Evolutionary conservation across 2,888 invertebrate species (phyloP).

Genomic region (Callyntrura sp.): DNA sequence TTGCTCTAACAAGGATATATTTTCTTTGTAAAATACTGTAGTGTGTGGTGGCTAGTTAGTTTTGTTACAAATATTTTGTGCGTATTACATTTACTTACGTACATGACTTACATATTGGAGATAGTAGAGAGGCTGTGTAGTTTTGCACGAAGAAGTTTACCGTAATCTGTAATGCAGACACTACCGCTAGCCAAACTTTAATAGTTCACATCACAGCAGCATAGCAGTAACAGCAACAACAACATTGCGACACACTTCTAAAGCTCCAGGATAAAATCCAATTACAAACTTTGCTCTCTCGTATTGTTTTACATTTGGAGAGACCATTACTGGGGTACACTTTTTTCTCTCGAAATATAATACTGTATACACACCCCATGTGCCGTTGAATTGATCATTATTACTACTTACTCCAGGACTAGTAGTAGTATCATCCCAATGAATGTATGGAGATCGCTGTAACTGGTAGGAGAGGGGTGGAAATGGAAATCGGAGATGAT

Average conservation of each 20-base stretch:
- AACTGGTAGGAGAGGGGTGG: not conserved
- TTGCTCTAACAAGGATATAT: too few species aligned
- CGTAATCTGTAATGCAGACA: too few species aligned
- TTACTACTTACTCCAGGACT: conserved; percentile 1
- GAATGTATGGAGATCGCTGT: conserved; percentile 6
- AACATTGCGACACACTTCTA: conserved; percentile 41
- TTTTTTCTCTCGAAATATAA: conserved; percentile 10
- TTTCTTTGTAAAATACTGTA: too few species aligned
- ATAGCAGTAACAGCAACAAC: conserved; percentile 17
- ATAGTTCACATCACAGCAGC: conserved; percentile 20
- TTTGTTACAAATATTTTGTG: too few species aligned
- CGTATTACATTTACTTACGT: too few species aligned
- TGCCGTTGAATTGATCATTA: not conserved
- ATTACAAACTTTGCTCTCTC: conserved; percentile 75
- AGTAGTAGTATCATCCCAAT: not conserved
- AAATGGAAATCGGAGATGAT: conserved; percentile 22
- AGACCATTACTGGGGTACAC: conserved; percentile 14
- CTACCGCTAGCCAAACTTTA: too few species aligned
- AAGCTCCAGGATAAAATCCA: conserved; percentile 71
- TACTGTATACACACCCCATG: not conserved
- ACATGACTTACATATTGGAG: too few species aligned
- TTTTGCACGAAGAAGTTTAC: too few species aligned
- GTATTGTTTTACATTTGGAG: conserved; percentile 35
- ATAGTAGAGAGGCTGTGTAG: too few species aligned
- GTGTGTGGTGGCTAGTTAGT: too few species aligned